A percentile compares a stretch with the other conserved stretches of the same genome.
Evolutionary conservation across 2,113 vertebrate species (phyloP).

Genomic region (Dipodomys merriami): DNA sequence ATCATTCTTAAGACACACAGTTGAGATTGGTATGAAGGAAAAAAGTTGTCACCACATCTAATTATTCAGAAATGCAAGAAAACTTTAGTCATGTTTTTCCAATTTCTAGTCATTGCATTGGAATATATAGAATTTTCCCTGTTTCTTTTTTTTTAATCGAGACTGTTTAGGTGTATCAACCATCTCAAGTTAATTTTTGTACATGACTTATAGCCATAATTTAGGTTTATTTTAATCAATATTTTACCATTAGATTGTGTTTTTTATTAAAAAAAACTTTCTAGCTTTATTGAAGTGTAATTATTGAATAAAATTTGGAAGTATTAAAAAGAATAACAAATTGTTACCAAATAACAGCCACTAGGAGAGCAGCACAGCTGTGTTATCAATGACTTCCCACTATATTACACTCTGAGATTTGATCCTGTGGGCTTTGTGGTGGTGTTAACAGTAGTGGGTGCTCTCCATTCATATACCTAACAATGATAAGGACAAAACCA

Average conservation of each 20-base stretch:
- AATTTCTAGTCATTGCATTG: not conserved
- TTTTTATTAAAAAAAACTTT: too few species aligned
- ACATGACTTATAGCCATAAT: too few species aligned
- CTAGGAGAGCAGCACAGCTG: not conserved
- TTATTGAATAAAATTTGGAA: too few species aligned
- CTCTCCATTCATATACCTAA: not conserved
- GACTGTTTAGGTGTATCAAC: too few species aligned
- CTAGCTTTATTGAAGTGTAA: too few species aligned
- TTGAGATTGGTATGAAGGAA: not conserved
- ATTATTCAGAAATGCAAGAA: not conserved
- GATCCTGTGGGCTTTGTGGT: not conserved
- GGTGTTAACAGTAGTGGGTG: not conserved
- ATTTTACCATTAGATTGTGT: too few species aligned
- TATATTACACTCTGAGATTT: not conserved
- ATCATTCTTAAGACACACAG: not conserved
- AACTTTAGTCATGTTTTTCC: not conserved
- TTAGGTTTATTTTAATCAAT: too few species aligned
- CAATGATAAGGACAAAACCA: not conserved
- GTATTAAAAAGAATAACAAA: too few species aligned
- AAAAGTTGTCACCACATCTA: not conserved
- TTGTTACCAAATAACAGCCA: not conserved
- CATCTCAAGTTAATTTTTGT: too few species aligned
- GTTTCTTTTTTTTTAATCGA: too few species aligned
- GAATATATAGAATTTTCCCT: too few species aligned
- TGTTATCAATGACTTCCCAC: too few species aligned